Percentiles rank a stretch among this genome's conserved stretches.
Evolutionary conservation across 2,113 vertebrate species (phyloP).

Genomic region (Pluvianellus socialis): DNA sequence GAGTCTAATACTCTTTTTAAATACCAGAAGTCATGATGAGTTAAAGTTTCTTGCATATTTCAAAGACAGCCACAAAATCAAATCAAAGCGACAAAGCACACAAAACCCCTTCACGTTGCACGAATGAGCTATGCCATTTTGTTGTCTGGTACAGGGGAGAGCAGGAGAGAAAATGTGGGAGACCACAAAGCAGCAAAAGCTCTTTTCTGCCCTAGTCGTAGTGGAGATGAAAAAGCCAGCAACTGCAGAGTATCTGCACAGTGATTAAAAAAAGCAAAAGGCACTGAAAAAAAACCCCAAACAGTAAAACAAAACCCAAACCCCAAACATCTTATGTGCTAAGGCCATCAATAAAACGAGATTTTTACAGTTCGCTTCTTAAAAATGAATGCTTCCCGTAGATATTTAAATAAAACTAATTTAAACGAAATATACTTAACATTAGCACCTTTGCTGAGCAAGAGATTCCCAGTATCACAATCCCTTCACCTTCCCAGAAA

Average conservation of each 20-base stretch:
- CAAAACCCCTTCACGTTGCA: background rate
- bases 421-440: background rate
- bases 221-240: background rate
- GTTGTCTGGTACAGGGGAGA: background rate
- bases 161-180: background rate
- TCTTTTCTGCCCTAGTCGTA: background rate
- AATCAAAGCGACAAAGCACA: background rate
- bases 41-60: background rate
- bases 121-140: background rate
- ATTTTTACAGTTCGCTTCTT: background rate
- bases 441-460: background rate
- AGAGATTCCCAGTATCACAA: slow-evolving; percentile 21
- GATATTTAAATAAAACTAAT: background rate
- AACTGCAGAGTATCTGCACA: background rate
- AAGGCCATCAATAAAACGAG: background rate
- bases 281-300: background rate
- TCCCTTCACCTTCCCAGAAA: slow-evolving; percentile 46
- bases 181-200: background rate
- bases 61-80: background rate
- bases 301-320: background rate
- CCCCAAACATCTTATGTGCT: background rate
- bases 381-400: background rate
- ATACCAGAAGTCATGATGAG: background rate
- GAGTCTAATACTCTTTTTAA: background rate
- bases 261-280: background rate